These are phyloP conservation scores for Resseliella maxima DNA, from an alignment of 2,888 invertebrate species.

Conservation along the genomic window DNA sequence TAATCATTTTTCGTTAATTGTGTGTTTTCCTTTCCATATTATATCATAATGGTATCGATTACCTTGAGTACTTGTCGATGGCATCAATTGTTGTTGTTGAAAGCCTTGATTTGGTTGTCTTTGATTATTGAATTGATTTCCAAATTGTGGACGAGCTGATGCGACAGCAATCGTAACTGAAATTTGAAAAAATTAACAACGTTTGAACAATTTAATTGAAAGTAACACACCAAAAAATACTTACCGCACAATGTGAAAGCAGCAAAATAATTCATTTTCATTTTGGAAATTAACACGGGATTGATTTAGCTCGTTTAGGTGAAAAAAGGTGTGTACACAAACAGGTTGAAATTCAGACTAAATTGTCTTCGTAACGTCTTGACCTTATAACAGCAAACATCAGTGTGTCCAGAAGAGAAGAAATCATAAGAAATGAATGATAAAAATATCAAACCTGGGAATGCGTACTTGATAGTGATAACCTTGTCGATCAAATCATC, in stretches of 20 bases:
- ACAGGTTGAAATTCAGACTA: slow-evolving; percentile 24
- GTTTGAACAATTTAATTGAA: background rate
- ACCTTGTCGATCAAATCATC: slow-evolving; percentile 37
- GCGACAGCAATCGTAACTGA: background rate
- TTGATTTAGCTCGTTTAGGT: too few relatives aligned
- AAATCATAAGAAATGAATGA: background rate
- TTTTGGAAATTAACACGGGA: background rate
- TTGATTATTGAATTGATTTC: background rate
- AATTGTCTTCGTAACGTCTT: background rate
- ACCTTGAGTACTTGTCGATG: too few relatives aligned
- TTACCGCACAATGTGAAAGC: background rate
- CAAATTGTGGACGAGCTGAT: background rate
- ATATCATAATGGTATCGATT: too few relatives aligned
- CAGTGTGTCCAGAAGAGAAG: too few relatives aligned
- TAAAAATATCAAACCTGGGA: background rate
- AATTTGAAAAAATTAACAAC: background rate
- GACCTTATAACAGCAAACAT: background rate
- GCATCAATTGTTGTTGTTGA: too few relatives aligned
- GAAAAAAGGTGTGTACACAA: background rate
- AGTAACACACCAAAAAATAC: background rate
- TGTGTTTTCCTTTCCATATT: too few relatives aligned
- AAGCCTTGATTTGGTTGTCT: background rate
- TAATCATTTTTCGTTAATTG: too few relatives aligned
- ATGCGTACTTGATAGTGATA: background rate
- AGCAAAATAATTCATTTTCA: background rate